Conservation (phyloP, 2,888 invertebrate species). For the Dolichopus griseipennis region DNA sequence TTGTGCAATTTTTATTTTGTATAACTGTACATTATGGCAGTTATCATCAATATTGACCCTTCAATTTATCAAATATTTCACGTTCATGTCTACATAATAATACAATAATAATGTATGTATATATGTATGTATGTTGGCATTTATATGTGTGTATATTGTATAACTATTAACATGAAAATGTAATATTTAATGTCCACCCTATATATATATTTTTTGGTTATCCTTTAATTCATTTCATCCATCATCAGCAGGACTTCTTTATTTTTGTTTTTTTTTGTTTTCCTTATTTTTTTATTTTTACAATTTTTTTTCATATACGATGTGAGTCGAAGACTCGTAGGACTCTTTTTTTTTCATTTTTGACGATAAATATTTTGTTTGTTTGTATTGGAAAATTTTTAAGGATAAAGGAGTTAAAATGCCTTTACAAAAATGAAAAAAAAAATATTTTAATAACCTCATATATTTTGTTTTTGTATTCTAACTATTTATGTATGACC, state of each 20-base stretch:
- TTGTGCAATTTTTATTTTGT: neutral
- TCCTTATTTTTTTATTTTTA: neutral
- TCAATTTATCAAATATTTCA: neutral
- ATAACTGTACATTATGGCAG: conserved; percentile 1
- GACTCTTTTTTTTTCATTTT: neutral
- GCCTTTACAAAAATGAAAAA: neutral
- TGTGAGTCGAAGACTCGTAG: neutral
- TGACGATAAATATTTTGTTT: too few relatives aligned
- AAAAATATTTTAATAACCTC: neutral
- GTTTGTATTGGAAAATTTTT: neutral
- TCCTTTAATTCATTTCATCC: conserved; percentile 1
- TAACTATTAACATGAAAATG: too few relatives aligned
- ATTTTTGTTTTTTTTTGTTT: neutral
- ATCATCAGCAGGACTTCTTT: conserved; percentile 2
- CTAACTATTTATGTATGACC: too few relatives aligned
- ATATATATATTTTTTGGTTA: neutral
- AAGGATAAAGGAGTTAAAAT: neutral
- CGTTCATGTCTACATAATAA: neutral
- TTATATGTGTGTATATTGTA: too few relatives aligned
- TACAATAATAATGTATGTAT: neutral
- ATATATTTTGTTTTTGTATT: neutral
- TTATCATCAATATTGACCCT: conserved; percentile 9
- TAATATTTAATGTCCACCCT: neutral
- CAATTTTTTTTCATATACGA: too few relatives aligned
- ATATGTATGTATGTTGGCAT: neutral